These are phyloP conservation scores for Microvelia longipes DNA, from an alignment of 1,140 invertebrate genomes.

Conservation along the genomic window DNA sequence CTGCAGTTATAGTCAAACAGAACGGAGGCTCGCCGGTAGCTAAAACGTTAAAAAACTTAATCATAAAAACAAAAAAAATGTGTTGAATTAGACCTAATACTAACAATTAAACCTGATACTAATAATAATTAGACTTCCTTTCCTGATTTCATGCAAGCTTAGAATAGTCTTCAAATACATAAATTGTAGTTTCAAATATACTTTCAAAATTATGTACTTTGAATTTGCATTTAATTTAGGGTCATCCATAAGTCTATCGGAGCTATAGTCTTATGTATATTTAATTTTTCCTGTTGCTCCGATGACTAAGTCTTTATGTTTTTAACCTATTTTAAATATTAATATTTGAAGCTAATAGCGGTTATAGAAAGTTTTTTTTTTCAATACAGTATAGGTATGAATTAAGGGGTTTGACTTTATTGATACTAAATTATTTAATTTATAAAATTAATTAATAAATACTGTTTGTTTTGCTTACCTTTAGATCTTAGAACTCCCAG, in stretches of 20 bases:
- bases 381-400: background rate
- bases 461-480: constrained; percentile 34
- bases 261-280: no score
- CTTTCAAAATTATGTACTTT: background rate
- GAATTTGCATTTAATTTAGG: background rate
- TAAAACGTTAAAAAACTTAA: no score
- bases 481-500: constrained; percentile 61
- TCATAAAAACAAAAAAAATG: background rate
- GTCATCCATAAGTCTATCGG: no score
- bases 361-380: background rate
- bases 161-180: background rate
- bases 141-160: background rate
- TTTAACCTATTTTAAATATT: background rate
- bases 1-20: constrained; percentile 43
- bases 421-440: background rate
- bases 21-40: constrained; percentile 66
- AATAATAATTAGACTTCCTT: background rate
- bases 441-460: background rate
- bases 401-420: background rate
- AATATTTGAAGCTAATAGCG: background rate
- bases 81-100: background rate
- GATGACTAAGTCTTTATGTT: no score
- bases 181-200: background rate
- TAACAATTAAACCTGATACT: background rate
- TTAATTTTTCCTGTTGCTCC: no score